These are phyloP conservation scores for Rhabdomys dilectus DNA, from an alignment of 2,113 vertebrate genomes.

Conservation along the genomic window DNA sequence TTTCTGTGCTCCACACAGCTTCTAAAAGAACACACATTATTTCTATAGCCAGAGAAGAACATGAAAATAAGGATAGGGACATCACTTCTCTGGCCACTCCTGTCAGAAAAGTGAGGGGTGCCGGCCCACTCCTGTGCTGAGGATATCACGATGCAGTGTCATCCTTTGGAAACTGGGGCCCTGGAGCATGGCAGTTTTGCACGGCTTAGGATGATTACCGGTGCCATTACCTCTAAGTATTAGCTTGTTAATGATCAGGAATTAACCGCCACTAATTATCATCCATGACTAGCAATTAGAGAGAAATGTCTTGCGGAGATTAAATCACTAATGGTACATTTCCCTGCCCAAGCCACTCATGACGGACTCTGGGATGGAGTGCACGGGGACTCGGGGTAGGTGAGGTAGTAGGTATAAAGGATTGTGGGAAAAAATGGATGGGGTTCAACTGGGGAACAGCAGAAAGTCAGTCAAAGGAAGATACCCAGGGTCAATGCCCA, in stretches of 20 bases:
- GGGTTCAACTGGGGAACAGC: neutral
- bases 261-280: conserved; percentile 70
- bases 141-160: neutral
- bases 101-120: neutral
- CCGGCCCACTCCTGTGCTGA: too few relatives aligned
- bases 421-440: neutral
- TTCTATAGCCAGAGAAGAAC: conserved; percentile 10
- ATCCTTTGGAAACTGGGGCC: neutral
- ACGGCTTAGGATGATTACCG: conserved; percentile 26
- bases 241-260: conserved; percentile 70
- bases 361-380: neutral
- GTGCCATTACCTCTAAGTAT: conserved; percentile 66
- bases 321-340: conserved; percentile 53
- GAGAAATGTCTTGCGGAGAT: conserved; percentile 65
- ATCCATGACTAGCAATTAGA: conserved; percentile 61
- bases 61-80: neutral
- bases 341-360: conserved; percentile 9
- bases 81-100: neutral
- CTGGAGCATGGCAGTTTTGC: neutral
- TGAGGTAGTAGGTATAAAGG: neutral
- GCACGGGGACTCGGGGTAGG: neutral
- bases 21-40: neutral
- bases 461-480: neutral
- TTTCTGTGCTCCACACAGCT: neutral
- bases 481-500: neutral